Percentiles rank a stretch among this genome's conserved stretches.
phyloP scores from a whole-genome alignment of 2,888 invertebrate genomes.

The Leptopilina syphax region DNA sequence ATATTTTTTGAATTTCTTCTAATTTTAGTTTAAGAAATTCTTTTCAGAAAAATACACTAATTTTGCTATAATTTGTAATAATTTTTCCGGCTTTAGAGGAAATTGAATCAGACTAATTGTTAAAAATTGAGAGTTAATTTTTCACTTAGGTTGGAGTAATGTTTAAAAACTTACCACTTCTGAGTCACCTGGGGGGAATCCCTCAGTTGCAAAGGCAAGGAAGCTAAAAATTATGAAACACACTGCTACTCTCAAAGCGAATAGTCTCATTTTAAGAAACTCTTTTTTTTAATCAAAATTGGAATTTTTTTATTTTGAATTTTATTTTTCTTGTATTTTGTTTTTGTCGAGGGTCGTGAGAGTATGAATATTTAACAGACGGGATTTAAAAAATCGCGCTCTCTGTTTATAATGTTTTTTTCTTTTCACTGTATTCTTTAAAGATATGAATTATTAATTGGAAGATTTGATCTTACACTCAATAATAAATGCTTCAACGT shows the following conservation, averaged over 20 bases:
- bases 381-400: neutral
- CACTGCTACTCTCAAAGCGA: constrained; percentile 52
- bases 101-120: neutral
- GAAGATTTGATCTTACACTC: constrained; percentile 45
- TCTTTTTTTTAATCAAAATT: neutral
- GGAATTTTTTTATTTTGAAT: neutral
- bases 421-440: neutral
- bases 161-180: constrained; percentile 69
- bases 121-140: neutral
- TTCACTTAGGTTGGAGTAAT: neutral
- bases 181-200: constrained; percentile 71
- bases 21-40: too few species aligned
- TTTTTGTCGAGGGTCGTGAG: neutral
- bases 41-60: too few species aligned
- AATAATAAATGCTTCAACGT: constrained; percentile 50
- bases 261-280: constrained; percentile 64
- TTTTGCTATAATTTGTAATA: too few species aligned
- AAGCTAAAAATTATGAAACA: constrained; percentile 60
- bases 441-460: neutral
- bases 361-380: neutral
- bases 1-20: too few species aligned
- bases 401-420: neutral
- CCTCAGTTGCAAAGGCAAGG: constrained; percentile 60
- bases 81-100: neutral
- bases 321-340: neutral